Conservation (phyloP, 1,140 invertebrate species). For the Pomacea maculata region DNA sequence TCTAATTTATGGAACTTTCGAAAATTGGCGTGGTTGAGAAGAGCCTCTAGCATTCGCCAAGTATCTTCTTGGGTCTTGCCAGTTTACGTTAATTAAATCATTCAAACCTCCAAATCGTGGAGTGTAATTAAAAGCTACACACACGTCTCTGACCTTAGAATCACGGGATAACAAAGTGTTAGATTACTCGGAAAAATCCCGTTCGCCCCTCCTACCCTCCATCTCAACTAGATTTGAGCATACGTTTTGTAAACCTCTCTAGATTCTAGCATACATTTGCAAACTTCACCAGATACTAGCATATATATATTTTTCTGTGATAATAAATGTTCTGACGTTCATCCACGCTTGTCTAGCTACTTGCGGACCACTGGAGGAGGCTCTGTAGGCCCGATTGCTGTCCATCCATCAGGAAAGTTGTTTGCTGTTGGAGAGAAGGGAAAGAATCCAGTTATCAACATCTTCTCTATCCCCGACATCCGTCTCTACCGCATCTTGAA, state of each 20-base stretch:
- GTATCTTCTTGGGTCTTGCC: no score
- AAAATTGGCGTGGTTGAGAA: background rate
- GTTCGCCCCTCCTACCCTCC: no score
- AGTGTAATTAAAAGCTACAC: no score
- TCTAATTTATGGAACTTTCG: background rate
- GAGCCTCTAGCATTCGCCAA: background rate
- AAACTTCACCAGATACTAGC: background rate
- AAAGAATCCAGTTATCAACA: constrained; percentile 19
- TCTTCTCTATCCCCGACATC: constrained; percentile 72
- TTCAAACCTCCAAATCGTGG: no score
- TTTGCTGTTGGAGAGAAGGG: constrained; percentile 33
- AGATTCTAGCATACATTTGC: background rate
- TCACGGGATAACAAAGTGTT: background rate
- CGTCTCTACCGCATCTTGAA: constrained; percentile 75
- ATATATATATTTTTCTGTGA: background rate
- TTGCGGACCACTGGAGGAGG: constrained; percentile 21
- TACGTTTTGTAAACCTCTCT: background rate
- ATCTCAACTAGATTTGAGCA: background rate
- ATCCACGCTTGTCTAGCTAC: background rate
- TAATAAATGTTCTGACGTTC: background rate
- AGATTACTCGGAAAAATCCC: background rate
- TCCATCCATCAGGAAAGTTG: constrained; percentile 18
- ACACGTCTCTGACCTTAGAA: background rate
- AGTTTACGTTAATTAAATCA: no score
- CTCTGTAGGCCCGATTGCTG: constrained; percentile 20